Evolutionary conservation across 2,888 invertebrate genomes (phyloP).

Genomic region (Theretra japonica): DNA sequence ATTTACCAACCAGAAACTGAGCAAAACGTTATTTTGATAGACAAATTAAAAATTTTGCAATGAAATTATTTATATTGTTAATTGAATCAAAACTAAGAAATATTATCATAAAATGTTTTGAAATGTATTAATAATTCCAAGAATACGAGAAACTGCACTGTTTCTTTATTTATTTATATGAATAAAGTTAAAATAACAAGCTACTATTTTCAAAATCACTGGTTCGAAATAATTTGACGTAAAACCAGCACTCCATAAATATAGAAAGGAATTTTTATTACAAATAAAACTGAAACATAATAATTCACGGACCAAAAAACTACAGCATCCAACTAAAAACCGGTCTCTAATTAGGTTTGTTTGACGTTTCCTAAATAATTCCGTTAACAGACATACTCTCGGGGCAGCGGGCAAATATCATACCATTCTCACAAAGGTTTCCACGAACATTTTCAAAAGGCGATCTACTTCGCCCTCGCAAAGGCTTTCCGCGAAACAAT

Average conservation of each 20-base stretch:
- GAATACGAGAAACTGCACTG: too few relatives aligned
- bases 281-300: too few relatives aligned
- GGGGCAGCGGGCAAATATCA: not conserved
- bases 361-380: not conserved
- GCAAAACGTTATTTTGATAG: not conserved
- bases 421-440: not conserved
- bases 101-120: too few relatives aligned
- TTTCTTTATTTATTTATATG: too few relatives aligned
- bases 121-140: too few relatives aligned
- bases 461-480: not conserved
- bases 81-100: too few relatives aligned
- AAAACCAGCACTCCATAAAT: not conserved
- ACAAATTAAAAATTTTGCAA: too few relatives aligned
- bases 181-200: too few relatives aligned
- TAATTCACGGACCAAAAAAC: not conserved
- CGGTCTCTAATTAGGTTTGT: not conserved
- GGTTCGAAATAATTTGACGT: not conserved
- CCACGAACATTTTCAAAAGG: not conserved
- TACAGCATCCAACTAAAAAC: not conserved
- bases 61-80: too few relatives aligned
- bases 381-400: not conserved
- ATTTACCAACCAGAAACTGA: not conserved
- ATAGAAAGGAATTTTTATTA: not conserved
- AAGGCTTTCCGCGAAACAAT: slow-evolving; percentile 3
- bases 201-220: too few relatives aligned